A percentile compares a stretch with the other conserved stretches of the same genome.
Evolutionary conservation across 2,888 invertebrate species (phyloP).

Genomic region (Villa cingulata): DNA sequence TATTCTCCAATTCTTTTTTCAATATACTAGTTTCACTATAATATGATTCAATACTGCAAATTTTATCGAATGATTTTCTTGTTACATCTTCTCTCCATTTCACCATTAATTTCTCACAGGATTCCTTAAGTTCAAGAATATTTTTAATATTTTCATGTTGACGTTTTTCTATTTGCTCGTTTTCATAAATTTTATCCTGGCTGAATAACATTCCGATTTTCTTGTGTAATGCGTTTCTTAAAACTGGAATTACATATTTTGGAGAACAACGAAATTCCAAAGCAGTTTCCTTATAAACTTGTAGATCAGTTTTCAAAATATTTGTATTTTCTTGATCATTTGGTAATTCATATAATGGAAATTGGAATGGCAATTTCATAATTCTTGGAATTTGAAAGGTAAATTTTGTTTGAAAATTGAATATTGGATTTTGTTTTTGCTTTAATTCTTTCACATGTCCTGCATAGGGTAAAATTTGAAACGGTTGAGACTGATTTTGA

Average conservation of each 20-base stretch:
- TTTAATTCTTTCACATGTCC: too few species aligned
- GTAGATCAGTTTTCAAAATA: too few species aligned
- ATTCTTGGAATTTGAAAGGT: too few species aligned
- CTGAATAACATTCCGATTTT: slow-evolving; percentile 31
- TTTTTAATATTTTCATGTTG: slow-evolving; percentile 26
- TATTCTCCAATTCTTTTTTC: slow-evolving; percentile 20
- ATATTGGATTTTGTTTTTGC: too few species aligned
- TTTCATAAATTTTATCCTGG: slow-evolving; percentile 28
- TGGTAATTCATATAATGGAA: too few species aligned
- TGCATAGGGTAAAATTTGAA: too few species aligned
- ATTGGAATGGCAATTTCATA: too few species aligned
- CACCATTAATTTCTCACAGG: slow-evolving; percentile 27
- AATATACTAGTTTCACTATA: slow-evolving; percentile 28
- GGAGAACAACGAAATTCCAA: background rate
- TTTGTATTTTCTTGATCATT: too few species aligned
- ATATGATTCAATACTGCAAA: slow-evolving; percentile 20
- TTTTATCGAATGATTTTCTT: slow-evolving; percentile 24
- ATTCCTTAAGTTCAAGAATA: slow-evolving; percentile 21
- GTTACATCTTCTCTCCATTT: slow-evolving; percentile 32
- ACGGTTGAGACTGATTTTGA: too few species aligned
- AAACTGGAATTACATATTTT: slow-evolving; percentile 7
- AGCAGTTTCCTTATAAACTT: too few species aligned
- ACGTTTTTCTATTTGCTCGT: slow-evolving; percentile 26
- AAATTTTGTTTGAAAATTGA: too few species aligned
- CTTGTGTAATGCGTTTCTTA: slow-evolving; percentile 27